A percentile compares a stretch with the other conserved stretches of the same genome.
Evolutionary conservation across 2,888 invertebrate species (phyloP).

Genomic region (Synanthedon myopaeformis): DNA sequence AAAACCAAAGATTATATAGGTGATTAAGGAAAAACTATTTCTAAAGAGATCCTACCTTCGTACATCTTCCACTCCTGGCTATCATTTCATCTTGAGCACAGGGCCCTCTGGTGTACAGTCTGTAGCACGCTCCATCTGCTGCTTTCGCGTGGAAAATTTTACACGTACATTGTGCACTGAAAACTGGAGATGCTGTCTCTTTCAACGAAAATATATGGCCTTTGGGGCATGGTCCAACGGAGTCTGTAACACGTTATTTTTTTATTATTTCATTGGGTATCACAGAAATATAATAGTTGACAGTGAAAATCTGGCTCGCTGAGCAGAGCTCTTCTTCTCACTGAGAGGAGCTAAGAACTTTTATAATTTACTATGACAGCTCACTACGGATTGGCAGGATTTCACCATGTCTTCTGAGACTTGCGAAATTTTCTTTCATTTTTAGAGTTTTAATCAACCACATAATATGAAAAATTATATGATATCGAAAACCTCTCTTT

Average conservation of each 20-base stretch:
- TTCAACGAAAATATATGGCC: conserved; percentile 77
- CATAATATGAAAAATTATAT: no score
- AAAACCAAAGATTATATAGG: no score
- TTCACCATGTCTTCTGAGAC: no score
- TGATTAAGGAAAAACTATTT: background rate
- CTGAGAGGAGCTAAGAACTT: no score
- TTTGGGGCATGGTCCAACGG: conserved; percentile 78
- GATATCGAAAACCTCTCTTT: no score
- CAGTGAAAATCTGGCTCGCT: no score
- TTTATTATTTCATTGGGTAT: background rate
- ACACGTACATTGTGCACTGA: conserved; percentile 74
- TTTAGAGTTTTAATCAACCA: no score
- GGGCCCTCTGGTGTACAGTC: conserved; percentile 83
- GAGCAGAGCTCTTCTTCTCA: no score
- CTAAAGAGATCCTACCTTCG: conserved; percentile 28
- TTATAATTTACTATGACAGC: no score
- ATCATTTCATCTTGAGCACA: conserved; percentile 78
- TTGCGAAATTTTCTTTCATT: no score
- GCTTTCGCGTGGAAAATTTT: conserved; percentile 73
- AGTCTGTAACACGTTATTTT: conserved; percentile 57
- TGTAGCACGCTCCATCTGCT: conserved; percentile 77
- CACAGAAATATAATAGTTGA: no score
- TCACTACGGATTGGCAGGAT: no score
- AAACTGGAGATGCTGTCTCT: conserved; percentile 46
- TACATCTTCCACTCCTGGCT: conserved; percentile 75